A percentile compares a stretch with the other conserved stretches of the same genome.
Evolutionary conservation across 2,888 invertebrate species (phyloP).

Genomic region (Chromoteleia sp.): DNA sequence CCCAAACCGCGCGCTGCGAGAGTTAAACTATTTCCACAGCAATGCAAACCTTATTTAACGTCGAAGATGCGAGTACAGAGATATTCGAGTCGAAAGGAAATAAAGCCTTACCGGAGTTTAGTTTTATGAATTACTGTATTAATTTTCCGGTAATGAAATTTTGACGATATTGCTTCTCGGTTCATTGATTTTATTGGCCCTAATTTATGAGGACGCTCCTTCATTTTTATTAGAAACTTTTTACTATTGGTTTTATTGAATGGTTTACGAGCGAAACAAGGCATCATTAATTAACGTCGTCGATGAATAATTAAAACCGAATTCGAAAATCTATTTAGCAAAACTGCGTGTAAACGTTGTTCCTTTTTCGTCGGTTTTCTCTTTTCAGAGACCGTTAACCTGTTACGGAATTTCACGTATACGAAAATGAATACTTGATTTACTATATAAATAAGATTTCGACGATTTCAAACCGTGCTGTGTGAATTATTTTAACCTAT

Average conservation of each 20-base stretch:
- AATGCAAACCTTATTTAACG: constrained; percentile 9
- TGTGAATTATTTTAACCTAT: constrained; percentile 60
- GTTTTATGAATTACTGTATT: constrained; percentile 25
- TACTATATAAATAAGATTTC: constrained; percentile 55
- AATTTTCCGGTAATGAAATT: constrained; percentile 15
- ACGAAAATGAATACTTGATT: constrained; percentile 62
- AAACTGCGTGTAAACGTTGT: constrained; percentile 22
- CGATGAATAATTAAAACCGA: constrained; percentile 50
- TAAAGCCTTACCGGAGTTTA: not conserved
- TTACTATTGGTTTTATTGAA: too few species aligned
- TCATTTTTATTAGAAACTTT: constrained; percentile 40
- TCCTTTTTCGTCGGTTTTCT: constrained; percentile 42
- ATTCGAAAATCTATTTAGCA: constrained; percentile 46
- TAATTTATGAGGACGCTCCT: constrained; percentile 5
- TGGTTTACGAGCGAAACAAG: not conserved
- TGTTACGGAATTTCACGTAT: constrained; percentile 49
- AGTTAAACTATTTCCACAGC: constrained; percentile 15
- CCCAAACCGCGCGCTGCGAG: constrained; percentile 17
- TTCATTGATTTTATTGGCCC: constrained; percentile 16
- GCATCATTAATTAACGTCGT: constrained; percentile 34
- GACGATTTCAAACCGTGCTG: constrained; percentile 38
- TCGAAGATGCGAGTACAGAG: constrained; percentile 2
- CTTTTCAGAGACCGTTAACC: constrained; percentile 54
- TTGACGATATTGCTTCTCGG: not conserved
- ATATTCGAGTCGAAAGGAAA: constrained; percentile 3